Conservation (phyloP, 1,140 invertebrate genomes). For the Zaprionus camerounensis region DNA sequence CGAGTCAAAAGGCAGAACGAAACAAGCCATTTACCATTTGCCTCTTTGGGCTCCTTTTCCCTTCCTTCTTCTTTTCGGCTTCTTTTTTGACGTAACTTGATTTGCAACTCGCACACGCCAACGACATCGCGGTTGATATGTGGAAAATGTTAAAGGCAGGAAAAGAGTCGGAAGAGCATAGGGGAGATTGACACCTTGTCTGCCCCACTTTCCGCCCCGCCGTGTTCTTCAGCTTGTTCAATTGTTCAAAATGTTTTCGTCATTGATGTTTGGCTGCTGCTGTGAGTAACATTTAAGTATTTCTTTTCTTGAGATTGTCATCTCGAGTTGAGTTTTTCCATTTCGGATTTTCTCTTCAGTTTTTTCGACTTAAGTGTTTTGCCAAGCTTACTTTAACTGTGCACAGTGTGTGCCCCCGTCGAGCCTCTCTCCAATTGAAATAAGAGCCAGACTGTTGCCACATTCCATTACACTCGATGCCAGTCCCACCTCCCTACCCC, state of each 20-base stretch:
- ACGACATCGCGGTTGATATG: constrained; percentile 38
- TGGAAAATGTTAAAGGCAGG: neutral
- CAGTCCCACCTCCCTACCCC: too few relatives aligned
- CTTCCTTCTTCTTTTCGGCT: neutral
- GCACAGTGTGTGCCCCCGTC: constrained; percentile 9
- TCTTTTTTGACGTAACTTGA: constrained; percentile 70
- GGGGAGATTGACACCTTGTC: constrained; percentile 5
- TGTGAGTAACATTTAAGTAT: constrained; percentile 45
- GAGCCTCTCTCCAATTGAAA: constrained; percentile 40
- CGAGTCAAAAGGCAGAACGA: constrained; percentile 50
- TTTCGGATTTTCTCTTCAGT: constrained; percentile 28
- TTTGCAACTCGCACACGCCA: constrained; percentile 61
- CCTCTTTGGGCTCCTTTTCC: constrained; percentile 18
- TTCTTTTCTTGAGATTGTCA: constrained; percentile 35
- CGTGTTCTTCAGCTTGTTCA: constrained; percentile 39
- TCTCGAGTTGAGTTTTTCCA: constrained; percentile 49
- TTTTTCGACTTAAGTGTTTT: constrained; percentile 55
- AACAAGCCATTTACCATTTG: constrained; percentile 67
- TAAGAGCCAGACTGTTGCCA: constrained; percentile 44
- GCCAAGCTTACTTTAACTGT: constrained; percentile 47
- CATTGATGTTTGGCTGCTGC: constrained; percentile 58
- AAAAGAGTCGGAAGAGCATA: neutral
- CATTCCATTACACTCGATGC: constrained; percentile 34
- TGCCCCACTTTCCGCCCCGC: neutral
- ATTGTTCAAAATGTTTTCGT: constrained; percentile 60